Base-by-base conservation (phyloP, 2,888 invertebrate species). In the Eupsilia transversa region DNA sequence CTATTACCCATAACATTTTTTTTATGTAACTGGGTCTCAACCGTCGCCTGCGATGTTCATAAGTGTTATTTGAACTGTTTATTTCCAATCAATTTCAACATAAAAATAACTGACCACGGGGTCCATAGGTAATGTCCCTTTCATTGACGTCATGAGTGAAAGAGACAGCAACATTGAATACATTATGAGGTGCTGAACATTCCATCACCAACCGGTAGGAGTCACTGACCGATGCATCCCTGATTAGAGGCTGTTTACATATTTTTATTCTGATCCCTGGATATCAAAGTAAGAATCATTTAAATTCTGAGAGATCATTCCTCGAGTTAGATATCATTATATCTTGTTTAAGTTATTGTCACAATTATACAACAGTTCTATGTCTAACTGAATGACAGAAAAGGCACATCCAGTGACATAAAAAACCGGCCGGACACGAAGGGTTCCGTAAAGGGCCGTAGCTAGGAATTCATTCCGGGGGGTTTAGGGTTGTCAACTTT, bases 181-280 rank as follows among this genome's bases (percentile, higher is more conserved):
- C 12, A 46, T 57, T 46, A 77, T 79, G 60, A 79, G 57, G 27
- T 76, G 59, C 46, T 68, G 57, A 56, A 74, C 74, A 84, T 86
- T 82, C 86, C 86, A 74, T 64, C 69, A 63, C 43, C 57, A 61
- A 86, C 86, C 86, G 86, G 86, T 86, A 41, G 10, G 14, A 65
- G 86, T 77, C 84, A 79, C 2, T 80, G 86, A 80, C 86, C 86
- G 73, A 35, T 52, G 61, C 43, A 12, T 38, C 73, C 63, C 63
- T 67, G 70, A 66, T 74, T 52, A 64, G 72, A 72, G 12, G n/a
- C 12, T 43, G 33, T 66, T 64, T 60, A 72, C 43, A 60, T 67
- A 3, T 14, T 5, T 35, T 7, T 33, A 38, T 61, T 30, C 10
- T 64, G 46, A 63, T 75, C 23, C 30, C 27, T 6, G 10, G 52